Conservation (phyloP, 2,113 vertebrate species). For the Pollachius pollachius region DNA sequence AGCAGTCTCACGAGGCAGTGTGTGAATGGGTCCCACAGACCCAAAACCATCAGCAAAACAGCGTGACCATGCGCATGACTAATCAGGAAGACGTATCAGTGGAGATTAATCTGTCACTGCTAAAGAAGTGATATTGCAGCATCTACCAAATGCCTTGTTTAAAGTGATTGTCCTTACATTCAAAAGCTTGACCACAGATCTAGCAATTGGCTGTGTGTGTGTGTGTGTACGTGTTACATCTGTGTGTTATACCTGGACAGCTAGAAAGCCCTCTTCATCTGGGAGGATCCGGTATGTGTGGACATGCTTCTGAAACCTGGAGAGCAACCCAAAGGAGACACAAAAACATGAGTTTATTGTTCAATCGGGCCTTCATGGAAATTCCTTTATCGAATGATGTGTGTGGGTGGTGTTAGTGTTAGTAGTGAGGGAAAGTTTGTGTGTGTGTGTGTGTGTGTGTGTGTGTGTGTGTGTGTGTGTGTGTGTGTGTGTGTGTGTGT, state of each 20-base stretch:
- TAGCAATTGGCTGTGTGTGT: background rate
- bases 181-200: too few relatives aligned
- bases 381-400: background rate
- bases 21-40: too few relatives aligned
- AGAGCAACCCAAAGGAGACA: constrained; percentile 20
- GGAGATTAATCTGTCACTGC: too few relatives aligned
- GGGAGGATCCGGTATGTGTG: constrained; percentile 95
- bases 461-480: background rate
- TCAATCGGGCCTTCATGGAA: background rate
- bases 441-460: background rate
- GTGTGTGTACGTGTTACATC: constrained; percentile 5
- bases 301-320: constrained; percentile 94
- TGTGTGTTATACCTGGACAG: constrained; percentile 84
- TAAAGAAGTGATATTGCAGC: too few relatives aligned
- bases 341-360: background rate
- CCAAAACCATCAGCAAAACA: too few relatives aligned
- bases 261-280: constrained; percentile 91
- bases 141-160: too few relatives aligned
- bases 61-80: too few relatives aligned
- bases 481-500: constrained; percentile 1
- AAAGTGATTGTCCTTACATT: background rate
- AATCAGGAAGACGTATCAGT: too few relatives aligned
- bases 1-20: too few relatives aligned
- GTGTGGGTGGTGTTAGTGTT: background rate
- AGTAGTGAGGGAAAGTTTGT: background rate